Conservation (phyloP, 2,797 vertebrate species). For the Coregonus ussuriensis region DNA sequence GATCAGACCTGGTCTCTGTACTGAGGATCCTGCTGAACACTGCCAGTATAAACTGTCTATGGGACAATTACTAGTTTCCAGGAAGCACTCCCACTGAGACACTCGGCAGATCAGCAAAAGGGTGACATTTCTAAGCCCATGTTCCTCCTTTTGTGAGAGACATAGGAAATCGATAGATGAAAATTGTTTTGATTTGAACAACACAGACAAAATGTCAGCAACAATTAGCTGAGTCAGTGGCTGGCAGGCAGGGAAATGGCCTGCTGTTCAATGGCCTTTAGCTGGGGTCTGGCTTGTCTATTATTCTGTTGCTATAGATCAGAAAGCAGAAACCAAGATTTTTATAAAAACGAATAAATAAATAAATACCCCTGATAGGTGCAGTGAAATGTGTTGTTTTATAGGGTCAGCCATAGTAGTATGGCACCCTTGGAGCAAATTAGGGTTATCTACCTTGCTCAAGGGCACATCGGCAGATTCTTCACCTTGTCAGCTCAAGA, state of each 20-base stretch:
- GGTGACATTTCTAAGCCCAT: constrained; percentile 67
- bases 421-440: too few relatives aligned
- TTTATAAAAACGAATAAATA: background rate
- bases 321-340: constrained; percentile 21
- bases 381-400: too few relatives aligned
- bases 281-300: constrained; percentile 46
- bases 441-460: too few relatives aligned
- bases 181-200: constrained; percentile 70
- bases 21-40: constrained; percentile 51
- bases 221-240: constrained; percentile 74
- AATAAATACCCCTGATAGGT: too few relatives aligned
- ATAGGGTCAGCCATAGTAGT: too few relatives aligned
- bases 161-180: constrained; percentile 66
- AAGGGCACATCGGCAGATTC: too few relatives aligned
- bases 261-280: constrained; percentile 79
- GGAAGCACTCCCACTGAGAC: constrained; percentile 53
- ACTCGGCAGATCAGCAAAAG: constrained; percentile 53
- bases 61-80: constrained; percentile 61
- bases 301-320: constrained; percentile 43
- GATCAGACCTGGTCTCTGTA: constrained; percentile 47
- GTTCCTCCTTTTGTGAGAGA: constrained; percentile 57
- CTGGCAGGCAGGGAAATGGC: constrained; percentile 64
- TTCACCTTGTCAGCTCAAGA: too few relatives aligned
- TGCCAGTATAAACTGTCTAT: constrained; percentile 53
- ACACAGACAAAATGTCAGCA: constrained; percentile 77